Evolutionary conservation across 2,113 vertebrate species (phyloP).

Genomic region (Eulemur macaco): DNA sequence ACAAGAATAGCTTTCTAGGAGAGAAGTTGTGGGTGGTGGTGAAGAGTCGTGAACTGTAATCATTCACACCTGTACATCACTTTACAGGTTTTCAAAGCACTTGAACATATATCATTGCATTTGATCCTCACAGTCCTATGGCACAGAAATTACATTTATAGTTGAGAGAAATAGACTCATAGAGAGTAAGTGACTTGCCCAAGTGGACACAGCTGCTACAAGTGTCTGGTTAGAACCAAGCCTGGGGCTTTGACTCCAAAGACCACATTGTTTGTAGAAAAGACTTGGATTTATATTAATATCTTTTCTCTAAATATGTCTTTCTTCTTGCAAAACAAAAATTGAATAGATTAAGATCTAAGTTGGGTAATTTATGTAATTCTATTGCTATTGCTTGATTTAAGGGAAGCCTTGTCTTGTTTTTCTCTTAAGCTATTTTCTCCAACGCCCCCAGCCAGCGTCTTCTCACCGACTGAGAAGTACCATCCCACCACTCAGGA

Average conservation of each 20-base stretch:
- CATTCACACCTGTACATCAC: not conserved
- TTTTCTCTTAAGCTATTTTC: slow-evolving; percentile 10
- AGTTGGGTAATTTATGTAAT: not conserved
- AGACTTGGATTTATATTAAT: not conserved
- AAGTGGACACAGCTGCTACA: not conserved
- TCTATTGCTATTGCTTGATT: not conserved
- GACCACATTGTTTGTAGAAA: not conserved
- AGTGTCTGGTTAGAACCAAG: not conserved
- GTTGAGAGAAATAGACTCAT: not conserved
- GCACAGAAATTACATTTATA: not conserved
- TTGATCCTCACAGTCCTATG: not conserved
- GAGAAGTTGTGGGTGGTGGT: not conserved
- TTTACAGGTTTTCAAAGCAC: not conserved
- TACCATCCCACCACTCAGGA: not conserved
- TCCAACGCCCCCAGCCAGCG: not conserved
- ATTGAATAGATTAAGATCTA: not conserved
- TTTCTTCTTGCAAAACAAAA: not conserved
- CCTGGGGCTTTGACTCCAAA: not conserved
- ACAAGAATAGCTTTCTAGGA: not conserved
- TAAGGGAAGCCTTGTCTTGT: not conserved
- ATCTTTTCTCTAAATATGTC: not conserved
- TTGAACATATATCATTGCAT: not conserved
- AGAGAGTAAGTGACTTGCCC: not conserved
- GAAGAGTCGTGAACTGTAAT: not conserved
- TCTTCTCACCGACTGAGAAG: not conserved